Conservation (phyloP, 2,888 invertebrate genomes). For the Leptinotarsa peninsularis region DNA sequence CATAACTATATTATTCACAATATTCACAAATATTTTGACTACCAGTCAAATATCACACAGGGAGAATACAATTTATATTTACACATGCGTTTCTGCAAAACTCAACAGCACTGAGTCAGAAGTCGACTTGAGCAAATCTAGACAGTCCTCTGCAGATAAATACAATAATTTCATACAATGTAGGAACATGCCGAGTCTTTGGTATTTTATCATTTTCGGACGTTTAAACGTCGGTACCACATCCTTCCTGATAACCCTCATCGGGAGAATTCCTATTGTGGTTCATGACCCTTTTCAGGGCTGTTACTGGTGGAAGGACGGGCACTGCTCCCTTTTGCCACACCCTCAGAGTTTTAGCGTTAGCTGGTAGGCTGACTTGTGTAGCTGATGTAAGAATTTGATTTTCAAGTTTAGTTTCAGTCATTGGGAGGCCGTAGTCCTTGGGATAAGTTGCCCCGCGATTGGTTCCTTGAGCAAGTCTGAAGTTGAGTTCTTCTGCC, state of each 20-base stretch:
- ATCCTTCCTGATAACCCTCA: constrained; percentile 93
- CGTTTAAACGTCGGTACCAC: constrained; percentile 88
- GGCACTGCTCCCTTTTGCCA: constrained; percentile 89
- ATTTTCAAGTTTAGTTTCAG: constrained; percentile 63
- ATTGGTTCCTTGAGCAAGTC: constrained; percentile 61
- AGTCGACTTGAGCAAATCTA: constrained; percentile 40
- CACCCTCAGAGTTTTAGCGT: constrained; percentile 84
- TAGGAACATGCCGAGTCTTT: constrained; percentile 53
- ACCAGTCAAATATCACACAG: constrained; percentile 56
- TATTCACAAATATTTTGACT: constrained; percentile 54
- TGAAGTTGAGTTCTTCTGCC: constrained; percentile 76
- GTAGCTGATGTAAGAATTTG: constrained; percentile 64
- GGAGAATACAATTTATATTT: constrained; percentile 46
- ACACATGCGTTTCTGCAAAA: constrained; percentile 45
- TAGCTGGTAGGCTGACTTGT: constrained; percentile 68
- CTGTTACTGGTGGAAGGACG: constrained; percentile 86
- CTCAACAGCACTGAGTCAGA: constrained; percentile 52
- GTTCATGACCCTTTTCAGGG: constrained; percentile 85
- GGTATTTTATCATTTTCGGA: constrained; percentile 42
- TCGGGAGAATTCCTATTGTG: constrained; percentile 88
- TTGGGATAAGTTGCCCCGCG: constrained; percentile 74
- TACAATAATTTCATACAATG: constrained; percentile 3
- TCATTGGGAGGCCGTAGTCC: constrained; percentile 83
- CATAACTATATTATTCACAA: constrained; percentile 54
- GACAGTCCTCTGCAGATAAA: constrained; percentile 29